Base-by-base conservation (phyloP, 2,888 invertebrate species). In the Amblyjoppa fuscipennis region DNA sequence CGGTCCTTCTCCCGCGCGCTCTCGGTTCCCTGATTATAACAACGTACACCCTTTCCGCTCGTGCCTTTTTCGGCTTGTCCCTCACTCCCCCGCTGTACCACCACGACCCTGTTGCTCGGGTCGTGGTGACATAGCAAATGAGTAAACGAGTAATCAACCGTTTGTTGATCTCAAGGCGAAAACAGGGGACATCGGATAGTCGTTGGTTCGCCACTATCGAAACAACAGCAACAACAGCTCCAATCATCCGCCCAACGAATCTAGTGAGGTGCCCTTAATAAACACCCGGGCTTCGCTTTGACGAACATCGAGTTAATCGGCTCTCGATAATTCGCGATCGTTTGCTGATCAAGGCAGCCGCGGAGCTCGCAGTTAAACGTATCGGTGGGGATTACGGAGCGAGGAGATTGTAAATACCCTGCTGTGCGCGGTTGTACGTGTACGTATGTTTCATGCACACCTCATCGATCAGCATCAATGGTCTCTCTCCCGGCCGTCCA, bases 221-320 rank as follows among this genome's bases (percentile, higher is more conserved):
- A 85, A 77, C 85, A 61, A 70, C 68, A 64, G 59, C 31, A 79
- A 41, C 77, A 84, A 82, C 71, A 77, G 49, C 53, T 11, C 56
- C 77, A 81, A 85, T 76, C 79, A 71, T 76, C 41, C 45, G 66
- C 49, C 45, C 68, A 51, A 31, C 80, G 51, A 69, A 41, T 56
- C 76, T 56, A 69, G 64, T 56, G 31, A 64, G 45, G 6, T 64
- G 51, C 56, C 81, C 76, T 83, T 75, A 69, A 82, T 80, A 76
- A 77, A 85, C 80, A 83, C 45, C 64, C 66, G 41, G 82, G 38
- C 38, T n/a, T 41, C 66, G 68, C 83, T 80, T 77, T 77, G 79
- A 68, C 28, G 76, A 82, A 25, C 25, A 2, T 38, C 20, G 64
- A 73, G 79, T 51, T 71, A 53, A 80, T 80, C 51, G 71, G 53